phyloP scores from a whole-genome alignment of 1,140 invertebrate species.

The Drosophila ambigua region DNA sequence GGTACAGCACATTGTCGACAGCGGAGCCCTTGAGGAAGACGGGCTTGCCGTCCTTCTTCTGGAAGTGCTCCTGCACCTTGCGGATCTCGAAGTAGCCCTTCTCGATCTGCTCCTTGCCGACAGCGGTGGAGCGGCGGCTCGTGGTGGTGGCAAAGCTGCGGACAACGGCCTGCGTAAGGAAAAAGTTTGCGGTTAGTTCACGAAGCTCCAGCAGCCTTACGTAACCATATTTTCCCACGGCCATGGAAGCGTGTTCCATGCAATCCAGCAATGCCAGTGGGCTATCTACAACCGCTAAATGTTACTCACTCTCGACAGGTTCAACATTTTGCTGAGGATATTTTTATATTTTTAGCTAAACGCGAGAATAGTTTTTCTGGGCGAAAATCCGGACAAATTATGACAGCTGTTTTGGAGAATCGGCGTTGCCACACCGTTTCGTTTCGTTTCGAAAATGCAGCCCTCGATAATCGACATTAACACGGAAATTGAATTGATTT shows the following conservation, averaged over 20 bases:
- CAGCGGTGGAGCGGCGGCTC: conserved; percentile 53
- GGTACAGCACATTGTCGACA: conserved; percentile 85
- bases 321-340: conserved; percentile 72
- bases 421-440: conserved; percentile 31
- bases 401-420: conserved; percentile 71
- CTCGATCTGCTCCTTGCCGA: conserved; percentile 68
- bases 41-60: conserved; percentile 86
- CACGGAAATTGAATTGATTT: background rate
- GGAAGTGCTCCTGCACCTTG: conserved; percentile 85
- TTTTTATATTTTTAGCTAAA: conserved; percentile 65
- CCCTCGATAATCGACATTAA: background rate
- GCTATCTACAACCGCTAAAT: background rate
- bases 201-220: conserved; percentile 62
- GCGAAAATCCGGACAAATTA: conserved; percentile 62
- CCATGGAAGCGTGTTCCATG: background rate
- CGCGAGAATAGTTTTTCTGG: conserved; percentile 39
- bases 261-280: background rate
- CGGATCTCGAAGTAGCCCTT: conserved; percentile 80
- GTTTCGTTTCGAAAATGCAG: background rate
- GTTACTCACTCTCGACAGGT: conserved; percentile 77
- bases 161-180: conserved; percentile 68
- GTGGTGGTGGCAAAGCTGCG: conserved; percentile 70
- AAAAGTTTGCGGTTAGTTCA: conserved; percentile 63
- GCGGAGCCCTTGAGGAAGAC: conserved; percentile 87
- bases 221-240: conserved; percentile 40